Evolutionary conservation across 2,888 invertebrate species (phyloP), one percentile per base, ranked within the genome.

Genomic region (Zaprionus lineosus): DNA sequence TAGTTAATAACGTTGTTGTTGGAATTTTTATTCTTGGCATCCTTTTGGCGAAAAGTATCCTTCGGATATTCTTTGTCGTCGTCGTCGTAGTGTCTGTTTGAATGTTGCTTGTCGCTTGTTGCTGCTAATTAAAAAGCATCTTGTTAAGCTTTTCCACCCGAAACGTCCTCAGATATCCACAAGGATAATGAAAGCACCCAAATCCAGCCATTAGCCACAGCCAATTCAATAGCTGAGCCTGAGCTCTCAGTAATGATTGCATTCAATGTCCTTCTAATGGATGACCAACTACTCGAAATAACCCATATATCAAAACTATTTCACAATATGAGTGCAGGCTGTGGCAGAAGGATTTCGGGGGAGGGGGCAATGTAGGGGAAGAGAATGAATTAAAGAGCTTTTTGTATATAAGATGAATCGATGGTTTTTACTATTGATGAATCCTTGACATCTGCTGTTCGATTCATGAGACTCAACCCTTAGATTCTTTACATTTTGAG

Each of bases 111-210:
- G 46, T 47, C 59, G 76, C 74, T 72, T 68, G 68, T 68, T 74
- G 74, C 69, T 62, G 79, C 83, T 78, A 78, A 78, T 78, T 78
- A 78, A 78, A 82, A 75, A 67, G 67, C 67, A 53, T 67, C 67
- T 68, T 63, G 47, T 62, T 34, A 26, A 34, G 29, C 40, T 53
- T 36, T 33, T 36, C 31, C 48, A 41, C 37, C 41, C 55, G 15
- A 21, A 46, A 43, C 39, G 51, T 43, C 34, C 52, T 6, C 3
- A 9, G 28, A 66, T 65, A 40, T 40, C 28, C 57, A 40, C 34
- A 41, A 36, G 40, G 34, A 66, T 66, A 66, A 59, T 48, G 29
- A 59, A 37, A 34, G 12, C 59, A 24, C 51, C 5, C 65, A 46
- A 36, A 16, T 26, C 28, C 39, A 7, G 1, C 21, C 28, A 43